Base-by-base conservation (phyloP, 2,113 vertebrate species). In the Laterallus jamaicensis region DNA sequence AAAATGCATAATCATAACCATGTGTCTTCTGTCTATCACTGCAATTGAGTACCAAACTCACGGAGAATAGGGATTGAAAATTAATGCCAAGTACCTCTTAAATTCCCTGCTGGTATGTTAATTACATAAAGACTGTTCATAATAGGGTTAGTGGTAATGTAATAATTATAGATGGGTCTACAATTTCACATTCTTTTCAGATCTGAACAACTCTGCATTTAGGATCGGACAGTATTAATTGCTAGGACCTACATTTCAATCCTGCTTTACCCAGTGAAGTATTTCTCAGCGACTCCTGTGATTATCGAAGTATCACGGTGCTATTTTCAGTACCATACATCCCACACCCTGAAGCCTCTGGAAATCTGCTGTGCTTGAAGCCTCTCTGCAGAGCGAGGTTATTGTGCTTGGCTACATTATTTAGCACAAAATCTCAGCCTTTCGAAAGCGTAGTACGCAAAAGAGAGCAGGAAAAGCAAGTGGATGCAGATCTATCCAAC, bases 31-130 rank as follows among this genome's bases (percentile, higher is more conserved):
- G 11, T 96, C 95, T 95, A 92, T 93, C 94, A 86, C 93, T 82
- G 62, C 88, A 88, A 81, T 78, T 91, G 90, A 91, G 88, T 86
- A 92, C 82, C 88, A 76, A 92, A 95, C 92, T 95, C 60, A 14
- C 40, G 74, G 82, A 94, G 84, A 95, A 94, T 73, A 92, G 59
- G 82, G 86, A 87, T 55, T 92, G 95, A 90, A 95, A 95, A 96
- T 95, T 88, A 95, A 94, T 94, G 86, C 88, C 94, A 86, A 95
- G 88, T 90, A 91, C 93, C 93, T 93, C 95, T 94, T 92, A 92
- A 96, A 93, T 96, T 95, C 92, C 91, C 91, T 94, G 62, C 91
- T 91, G 95, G 86, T 96, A 93, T 93, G 90, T 96, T 96, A 94
- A 95, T 96, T 91, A 82, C 86, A 82, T 92, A 90, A 93, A 94